Conservation (phyloP, 2,888 invertebrate genomes). For the Pristionchus maxplancki region DNA sequence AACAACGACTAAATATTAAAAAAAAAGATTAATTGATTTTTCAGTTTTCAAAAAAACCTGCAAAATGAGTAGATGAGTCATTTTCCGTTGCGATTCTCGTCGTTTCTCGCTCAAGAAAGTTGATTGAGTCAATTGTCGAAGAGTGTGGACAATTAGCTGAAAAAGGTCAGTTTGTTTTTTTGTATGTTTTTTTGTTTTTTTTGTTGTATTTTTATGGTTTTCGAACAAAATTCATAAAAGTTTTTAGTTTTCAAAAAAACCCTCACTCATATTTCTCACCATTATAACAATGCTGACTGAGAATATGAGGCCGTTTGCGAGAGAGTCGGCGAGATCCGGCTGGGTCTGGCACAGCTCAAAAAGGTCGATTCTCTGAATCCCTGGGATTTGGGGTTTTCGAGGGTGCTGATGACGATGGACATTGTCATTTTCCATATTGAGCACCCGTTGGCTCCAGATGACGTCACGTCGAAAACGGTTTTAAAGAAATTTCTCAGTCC, state of each 20-base stretch:
- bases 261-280: background rate
- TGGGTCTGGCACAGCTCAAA: no score
- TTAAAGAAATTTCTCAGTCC: no score
- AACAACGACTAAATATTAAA: background rate
- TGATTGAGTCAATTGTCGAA: background rate
- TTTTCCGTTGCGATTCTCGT: background rate
- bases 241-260: background rate
- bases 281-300: background rate
- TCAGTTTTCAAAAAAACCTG: background rate
- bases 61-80: background rate
- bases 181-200: no score
- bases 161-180: background rate
- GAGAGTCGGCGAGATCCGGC: no score
- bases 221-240: no score
- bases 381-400: no score
- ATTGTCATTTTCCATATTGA: no score
- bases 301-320: no score
- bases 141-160: background rate
- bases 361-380: no score
- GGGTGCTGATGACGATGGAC: no score
- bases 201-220: background rate
- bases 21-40: background rate
- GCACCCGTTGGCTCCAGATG: no score
- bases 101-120: background rate
- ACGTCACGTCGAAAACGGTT: no score